Evolutionary conservation across 23 tunicate species (phyloP).

Genomic region (Trididemnum miniatum): DNA sequence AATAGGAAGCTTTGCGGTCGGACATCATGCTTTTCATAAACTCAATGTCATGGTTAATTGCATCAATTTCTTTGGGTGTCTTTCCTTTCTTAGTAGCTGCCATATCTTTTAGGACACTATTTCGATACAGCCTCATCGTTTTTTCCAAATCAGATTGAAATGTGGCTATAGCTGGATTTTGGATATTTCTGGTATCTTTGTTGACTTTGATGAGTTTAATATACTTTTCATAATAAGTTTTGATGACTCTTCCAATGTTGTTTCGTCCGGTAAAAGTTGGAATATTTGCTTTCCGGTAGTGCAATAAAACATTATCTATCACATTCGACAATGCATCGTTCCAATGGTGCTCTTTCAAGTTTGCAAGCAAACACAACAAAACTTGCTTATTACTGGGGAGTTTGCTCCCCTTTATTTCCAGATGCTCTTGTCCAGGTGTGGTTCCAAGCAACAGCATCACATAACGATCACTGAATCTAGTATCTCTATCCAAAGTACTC

Average conservation of each 20-base stretch:
- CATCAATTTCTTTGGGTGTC: neutral
- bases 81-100: neutral
- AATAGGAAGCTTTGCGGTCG: neutral
- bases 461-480: neutral
- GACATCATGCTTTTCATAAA: neutral
- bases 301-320: neutral
- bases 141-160: neutral
- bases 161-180: neutral
- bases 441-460: neutral
- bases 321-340: neutral
- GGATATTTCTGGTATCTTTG: neutral
- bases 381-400: neutral
- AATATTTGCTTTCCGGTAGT: neutral
- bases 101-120: neutral
- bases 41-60: neutral
- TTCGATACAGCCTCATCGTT: neutral
- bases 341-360: neutral
- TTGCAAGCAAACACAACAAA: neutral
- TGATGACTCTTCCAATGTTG: neutral
- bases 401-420: neutral
- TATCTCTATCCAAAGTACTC: neutral
- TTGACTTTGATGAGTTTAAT: neutral
- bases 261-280: neutral
- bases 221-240: neutral
- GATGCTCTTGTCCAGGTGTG: neutral